These are phyloP conservation scores for Drosophila kanekoi DNA, from an alignment of 2,888 invertebrate species.

Conservation along the genomic window DNA sequence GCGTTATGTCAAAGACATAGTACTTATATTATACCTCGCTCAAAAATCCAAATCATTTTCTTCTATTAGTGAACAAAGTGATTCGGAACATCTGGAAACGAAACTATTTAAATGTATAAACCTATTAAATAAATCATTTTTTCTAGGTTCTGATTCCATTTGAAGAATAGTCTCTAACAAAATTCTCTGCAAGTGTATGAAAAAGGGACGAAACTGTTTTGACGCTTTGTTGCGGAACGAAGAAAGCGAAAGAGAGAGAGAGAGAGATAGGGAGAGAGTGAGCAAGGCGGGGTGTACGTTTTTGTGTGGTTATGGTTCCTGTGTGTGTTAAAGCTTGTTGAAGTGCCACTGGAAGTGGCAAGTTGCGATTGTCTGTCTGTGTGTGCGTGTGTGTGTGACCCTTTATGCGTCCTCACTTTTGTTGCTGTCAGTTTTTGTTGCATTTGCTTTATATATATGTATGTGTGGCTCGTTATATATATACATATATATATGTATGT, in stretches of 20 bases:
- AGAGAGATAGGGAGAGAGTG: neutral
- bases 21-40: too few relatives aligned
- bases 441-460: constrained; percentile 15
- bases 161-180: too few relatives aligned
- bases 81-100: too few relatives aligned
- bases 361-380: constrained; percentile 34
- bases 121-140: too few relatives aligned
- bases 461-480: constrained; percentile 9
- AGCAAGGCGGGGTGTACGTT: neutral
- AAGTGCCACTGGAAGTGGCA: constrained; percentile 41
- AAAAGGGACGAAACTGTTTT: constrained; percentile 9
- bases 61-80: too few relatives aligned
- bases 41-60: too few relatives aligned
- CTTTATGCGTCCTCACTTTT: constrained; percentile 47
- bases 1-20: neutral
- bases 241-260: neutral
- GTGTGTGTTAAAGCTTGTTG: constrained; percentile 20
- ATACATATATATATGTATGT: constrained; percentile 1
- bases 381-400: constrained; percentile 26
- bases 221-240: neutral
- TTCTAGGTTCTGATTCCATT: too few relatives aligned
- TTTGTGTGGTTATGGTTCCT: constrained; percentile 10
- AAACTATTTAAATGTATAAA: too few relatives aligned
- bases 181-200: constrained; percentile 29
- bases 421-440: constrained; percentile 61